phyloP scores from a whole-genome alignment of 2,888 invertebrate species.

The Ctena decussata region DNA sequence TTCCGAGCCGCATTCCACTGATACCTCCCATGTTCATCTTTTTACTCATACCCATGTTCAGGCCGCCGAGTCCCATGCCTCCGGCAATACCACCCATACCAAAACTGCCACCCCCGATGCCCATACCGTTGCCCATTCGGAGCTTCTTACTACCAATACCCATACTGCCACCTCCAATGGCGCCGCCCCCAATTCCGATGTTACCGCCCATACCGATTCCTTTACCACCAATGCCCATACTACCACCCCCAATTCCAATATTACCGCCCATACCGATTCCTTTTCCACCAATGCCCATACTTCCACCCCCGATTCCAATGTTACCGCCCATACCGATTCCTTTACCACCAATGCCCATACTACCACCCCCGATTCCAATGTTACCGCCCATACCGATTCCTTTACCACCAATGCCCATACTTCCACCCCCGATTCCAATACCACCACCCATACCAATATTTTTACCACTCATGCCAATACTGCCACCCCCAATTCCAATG shows the following conservation, averaged over 20 bases:
- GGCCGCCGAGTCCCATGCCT: not conserved
- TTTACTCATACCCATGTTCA: not conserved
- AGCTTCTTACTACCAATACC: not conserved
- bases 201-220: not conserved
- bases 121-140: not conserved
- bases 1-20: not conserved
- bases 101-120: not conserved
- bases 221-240: not conserved
- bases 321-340: not conserved
- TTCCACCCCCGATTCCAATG: not conserved
- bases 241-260: not conserved
- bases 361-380: constrained; percentile 11
- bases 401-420: not conserved
- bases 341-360: not conserved
- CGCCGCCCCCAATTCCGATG: not conserved
- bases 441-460: not conserved
- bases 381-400: not conserved
- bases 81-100: not conserved
- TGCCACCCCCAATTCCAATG: constrained; percentile 3
- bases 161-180: constrained; percentile 6
- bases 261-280: not conserved
- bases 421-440: not conserved
- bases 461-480: not conserved
- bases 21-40: not conserved
- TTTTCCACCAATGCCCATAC: not conserved